Evolutionary conservation across 2,888 invertebrate genomes (phyloP), one percentile per base, ranked within the genome.

Genomic region (Oligia latruncula): DNA sequence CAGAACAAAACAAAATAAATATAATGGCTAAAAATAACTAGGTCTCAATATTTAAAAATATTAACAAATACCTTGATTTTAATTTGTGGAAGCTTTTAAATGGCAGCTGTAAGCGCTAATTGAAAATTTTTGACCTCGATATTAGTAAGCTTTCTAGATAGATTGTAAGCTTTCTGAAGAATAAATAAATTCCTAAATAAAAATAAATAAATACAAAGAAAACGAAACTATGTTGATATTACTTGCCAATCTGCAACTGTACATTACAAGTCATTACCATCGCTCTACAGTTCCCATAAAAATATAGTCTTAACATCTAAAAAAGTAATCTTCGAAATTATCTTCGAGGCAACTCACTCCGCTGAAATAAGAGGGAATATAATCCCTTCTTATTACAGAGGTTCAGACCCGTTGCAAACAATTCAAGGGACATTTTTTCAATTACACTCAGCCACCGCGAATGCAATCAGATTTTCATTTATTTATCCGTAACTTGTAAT

Each of bases 361-460:
- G 65, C 77, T 78, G 35, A 88, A 88, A 89, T 85, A 85, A 87
- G 78, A 81, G 78, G 74, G 84, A 89, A 89, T 91, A 92, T 94
- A 94, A 95, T 94, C 92, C 92, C 89, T 91, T 91, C 94, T 94
- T 92, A 95, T 95, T 95, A 95, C 87, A 84, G 90, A 82, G 87
- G 83, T 82, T 87, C 80, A 89, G 86, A 86, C 87, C 81, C 89
- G 91, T 92, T 90, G 92, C 92, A 93, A 93, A 94, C 92, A 94
- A 93, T 94, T 92, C 93, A 93, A 93, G 93, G 91, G 95, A 95
- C 95, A 95, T 94, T 95, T 96, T 95, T 95, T 95, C 95, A 96
- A 96, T 96, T 96, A 96, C 90, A 90, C 90, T 84, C 78, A 82
- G 92, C 94, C 93, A 88, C 89, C 94, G 95, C 93, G 92, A 92